These are phyloP conservation scores for Aplysina aerophoba DNA, from an alignment of 37 sponge, comb jelly and placozoan genomes.

Conservation along the genomic window DNA sequence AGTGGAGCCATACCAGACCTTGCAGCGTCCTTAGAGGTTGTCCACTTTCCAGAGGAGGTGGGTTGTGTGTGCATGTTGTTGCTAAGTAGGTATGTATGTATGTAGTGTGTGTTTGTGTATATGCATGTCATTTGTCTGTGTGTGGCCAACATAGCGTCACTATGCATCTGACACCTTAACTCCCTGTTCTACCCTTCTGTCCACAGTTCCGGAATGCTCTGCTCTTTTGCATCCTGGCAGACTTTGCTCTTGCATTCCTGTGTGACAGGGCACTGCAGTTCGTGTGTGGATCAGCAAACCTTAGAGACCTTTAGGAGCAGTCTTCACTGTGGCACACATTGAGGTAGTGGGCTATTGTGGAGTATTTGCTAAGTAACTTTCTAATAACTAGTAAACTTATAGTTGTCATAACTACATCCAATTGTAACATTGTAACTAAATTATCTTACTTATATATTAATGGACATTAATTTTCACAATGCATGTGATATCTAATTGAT, in stretches of 20 bases:
- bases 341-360: too few relatives aligned
- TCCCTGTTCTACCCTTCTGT: not conserved
- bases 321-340: too few relatives aligned
- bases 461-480: too few relatives aligned
- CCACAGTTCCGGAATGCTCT: slow-evolving; percentile 61
- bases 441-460: too few relatives aligned
- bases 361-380: too few relatives aligned
- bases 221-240: slow-evolving; percentile 51
- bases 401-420: too few relatives aligned
- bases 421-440: too few relatives aligned
- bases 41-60: slow-evolving; percentile 79
- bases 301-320: too few relatives aligned
- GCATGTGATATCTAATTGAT: too few relatives aligned
- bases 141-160: not conserved
- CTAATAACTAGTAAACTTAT: too few relatives aligned
- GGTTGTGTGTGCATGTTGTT: too few relatives aligned
- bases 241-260: slow-evolving; percentile 44
- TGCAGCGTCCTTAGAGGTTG: slow-evolving; percentile 56
- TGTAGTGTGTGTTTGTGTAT: not conserved
- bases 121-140: not conserved
- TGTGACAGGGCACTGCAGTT: slow-evolving; percentile 54
- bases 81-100: not conserved
- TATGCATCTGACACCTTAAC: too few relatives aligned
- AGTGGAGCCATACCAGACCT: slow-evolving; percentile 85
- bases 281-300: slow-evolving; percentile 46